These are phyloP conservation scores for Datnioides undecimradiatus DNA, from an alignment of 2,113 vertebrate species.

Conservation along the genomic window DNA sequence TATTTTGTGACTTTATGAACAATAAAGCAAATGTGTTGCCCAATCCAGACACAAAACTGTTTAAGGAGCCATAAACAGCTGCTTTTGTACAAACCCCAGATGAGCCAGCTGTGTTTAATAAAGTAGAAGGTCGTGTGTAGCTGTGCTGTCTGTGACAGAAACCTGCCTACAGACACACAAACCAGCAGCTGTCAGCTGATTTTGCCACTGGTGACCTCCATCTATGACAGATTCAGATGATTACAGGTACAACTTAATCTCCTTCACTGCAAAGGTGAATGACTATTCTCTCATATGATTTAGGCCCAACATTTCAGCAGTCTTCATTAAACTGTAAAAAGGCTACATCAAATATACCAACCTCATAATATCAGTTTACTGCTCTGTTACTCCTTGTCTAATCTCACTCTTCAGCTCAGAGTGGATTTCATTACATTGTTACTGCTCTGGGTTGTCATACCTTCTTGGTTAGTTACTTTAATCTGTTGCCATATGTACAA, in stretches of 20 bases:
- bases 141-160: neutral
- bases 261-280: neutral
- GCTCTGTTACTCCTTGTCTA: no score
- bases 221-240: neutral
- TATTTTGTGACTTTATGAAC: constrained; percentile 6
- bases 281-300: neutral
- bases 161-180: neutral
- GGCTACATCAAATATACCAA: neutral
- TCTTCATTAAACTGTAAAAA: neutral
- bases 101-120: constrained; percentile 6
- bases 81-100: constrained; percentile 20
- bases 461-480: neutral
- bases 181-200: constrained; percentile 4
- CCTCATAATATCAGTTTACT: neutral
- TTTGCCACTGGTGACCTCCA: neutral
- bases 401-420: neutral
- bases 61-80: constrained; percentile 7
- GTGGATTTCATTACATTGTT: neutral
- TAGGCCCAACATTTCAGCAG: neutral
- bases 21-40: neutral
- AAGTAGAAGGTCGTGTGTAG: neutral
- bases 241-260: neutral
- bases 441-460: neutral
- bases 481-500: neutral
- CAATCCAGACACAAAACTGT: neutral